Conservation (phyloP, 2,888 invertebrate species). For the Euphydryas editha region DNA sequence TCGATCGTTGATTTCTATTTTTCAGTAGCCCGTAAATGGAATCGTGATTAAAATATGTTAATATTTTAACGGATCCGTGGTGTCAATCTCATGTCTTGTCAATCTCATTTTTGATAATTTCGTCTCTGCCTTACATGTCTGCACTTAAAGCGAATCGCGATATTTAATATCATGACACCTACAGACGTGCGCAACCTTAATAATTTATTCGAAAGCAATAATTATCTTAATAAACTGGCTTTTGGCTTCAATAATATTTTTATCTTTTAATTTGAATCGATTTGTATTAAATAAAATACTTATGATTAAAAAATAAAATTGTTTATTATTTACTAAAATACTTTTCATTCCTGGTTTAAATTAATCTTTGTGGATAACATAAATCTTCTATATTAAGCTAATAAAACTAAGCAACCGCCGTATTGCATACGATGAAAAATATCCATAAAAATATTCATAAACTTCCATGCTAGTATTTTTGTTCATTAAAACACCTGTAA, state of each 20-base stretch:
- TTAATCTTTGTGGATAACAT: not conserved
- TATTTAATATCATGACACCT: constrained; percentile 25
- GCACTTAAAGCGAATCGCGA: constrained; percentile 28
- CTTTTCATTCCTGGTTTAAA: no score
- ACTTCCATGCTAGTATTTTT: no score
- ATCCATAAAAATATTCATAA: no score
- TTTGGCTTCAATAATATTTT: constrained; percentile 9
- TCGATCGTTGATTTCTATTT: not conserved
- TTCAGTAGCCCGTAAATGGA: not conserved
- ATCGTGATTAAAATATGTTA: constrained; percentile 9
- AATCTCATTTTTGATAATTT: constrained; percentile 20
- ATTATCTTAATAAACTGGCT: constrained; percentile 18
- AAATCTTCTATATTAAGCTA: not conserved
- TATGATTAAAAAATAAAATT: not conserved
- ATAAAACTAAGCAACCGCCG: no score
- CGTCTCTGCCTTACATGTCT: constrained; percentile 20
- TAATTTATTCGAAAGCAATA: constrained; percentile 30
- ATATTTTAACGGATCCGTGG: constrained; percentile 20
- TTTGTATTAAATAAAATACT: not conserved
- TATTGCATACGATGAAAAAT: no score
- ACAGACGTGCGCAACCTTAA: constrained; percentile 29
- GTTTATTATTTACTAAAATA: no score
- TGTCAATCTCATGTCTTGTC: constrained; percentile 29
- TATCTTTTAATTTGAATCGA: not conserved
- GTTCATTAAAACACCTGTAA: no score